A percentile compares a stretch with the other conserved stretches of the same genome.
These are phyloP conservation scores for Drosophila helvetica DNA, from an alignment of 2,888 invertebrate genomes.

Conservation along the genomic window DNA sequence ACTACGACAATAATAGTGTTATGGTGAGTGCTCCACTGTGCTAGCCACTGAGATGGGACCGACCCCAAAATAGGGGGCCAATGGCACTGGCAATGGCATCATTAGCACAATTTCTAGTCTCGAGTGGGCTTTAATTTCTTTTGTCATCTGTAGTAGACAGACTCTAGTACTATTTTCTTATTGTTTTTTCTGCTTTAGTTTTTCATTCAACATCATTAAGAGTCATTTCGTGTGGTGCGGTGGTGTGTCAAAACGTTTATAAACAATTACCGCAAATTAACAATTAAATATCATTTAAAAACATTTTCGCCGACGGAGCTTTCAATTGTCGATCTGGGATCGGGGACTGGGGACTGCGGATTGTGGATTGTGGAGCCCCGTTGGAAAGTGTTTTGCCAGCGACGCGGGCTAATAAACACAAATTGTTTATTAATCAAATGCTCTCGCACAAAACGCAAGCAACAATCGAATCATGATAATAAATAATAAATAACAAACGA, in stretches of 20 bases:
- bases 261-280: conserved; percentile 62
- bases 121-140: conserved; percentile 1
- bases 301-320: conserved; percentile 34
- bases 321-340: conserved; percentile 44
- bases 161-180: not conserved
- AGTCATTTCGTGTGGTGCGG: conserved; percentile 9
- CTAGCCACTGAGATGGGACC: not conserved
- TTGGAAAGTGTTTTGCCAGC: conserved; percentile 62
- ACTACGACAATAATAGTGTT: conserved; percentile 87
- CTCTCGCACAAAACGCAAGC: conserved; percentile 30
- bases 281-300: conserved; percentile 60
- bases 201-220: conserved; percentile 16
- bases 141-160: conserved; percentile 6
- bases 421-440: conserved; percentile 72
- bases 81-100: conserved; percentile 18
- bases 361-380: not conserved
- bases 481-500: conserved; percentile 40
- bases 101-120: conserved; percentile 45
- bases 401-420: conserved; percentile 69
- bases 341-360: conserved; percentile 3
- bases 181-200: conserved; percentile 22
- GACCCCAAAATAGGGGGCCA: not conserved
- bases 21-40: conserved; percentile 84
- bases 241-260: conserved; percentile 53
- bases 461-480: conserved; percentile 46